Evolutionary conservation across 2,797 vertebrate genomes (phyloP), one percentile per base, ranked within the genome.

Genomic region (Aphelocoma californica): DNA sequence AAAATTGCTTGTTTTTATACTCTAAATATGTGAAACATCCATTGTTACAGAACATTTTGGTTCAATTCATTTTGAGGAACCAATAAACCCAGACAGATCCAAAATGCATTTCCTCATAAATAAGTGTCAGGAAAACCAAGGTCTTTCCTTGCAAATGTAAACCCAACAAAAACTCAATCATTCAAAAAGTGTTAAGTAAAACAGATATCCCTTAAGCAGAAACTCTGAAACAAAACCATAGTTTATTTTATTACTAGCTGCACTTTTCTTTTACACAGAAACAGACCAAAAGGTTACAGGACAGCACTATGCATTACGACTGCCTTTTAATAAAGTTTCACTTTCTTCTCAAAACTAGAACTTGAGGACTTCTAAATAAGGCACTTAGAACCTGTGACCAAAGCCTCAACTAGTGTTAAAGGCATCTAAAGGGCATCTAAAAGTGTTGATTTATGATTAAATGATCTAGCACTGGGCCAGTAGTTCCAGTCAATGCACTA

Each of bases 81-180:
- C 51, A 64, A 58, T 21, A 75, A 53, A 81, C 3, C 8, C 38
- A 80, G n/a, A 72, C 5, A 74, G 19, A 81, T 23, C 4, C 31
- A n/a, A 88, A 79, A 11, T 4, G 3, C 18, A 50, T 28, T 86
- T 72, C 36, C 83, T 84, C 51, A 58, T n/a, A 64, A 75, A 26
- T 6, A 67, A 62, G 3, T 16, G 19, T 48, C 61, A 79, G 29
- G 50, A 86, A 86, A 83, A 75, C 8, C 2, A 81, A 69, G 18
- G 32, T 64, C 9, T 47, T 79, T 67, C 44, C 62, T 45, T 60
- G 26, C 28, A 85, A 75, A 36, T 18, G 18, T 47, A 83, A 86
- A 77, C 8, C 1, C 6, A 42, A 2, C 0, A 3, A 91, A 60
- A 67, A 14, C 15, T 65, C 25, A 8, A 57, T 29, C 11, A 45